A percentile compares a stretch with the other conserved stretches of the same genome.
phyloP scores from a whole-genome alignment of 2,888 invertebrate species.

The Argyresthia goedartella region DNA sequence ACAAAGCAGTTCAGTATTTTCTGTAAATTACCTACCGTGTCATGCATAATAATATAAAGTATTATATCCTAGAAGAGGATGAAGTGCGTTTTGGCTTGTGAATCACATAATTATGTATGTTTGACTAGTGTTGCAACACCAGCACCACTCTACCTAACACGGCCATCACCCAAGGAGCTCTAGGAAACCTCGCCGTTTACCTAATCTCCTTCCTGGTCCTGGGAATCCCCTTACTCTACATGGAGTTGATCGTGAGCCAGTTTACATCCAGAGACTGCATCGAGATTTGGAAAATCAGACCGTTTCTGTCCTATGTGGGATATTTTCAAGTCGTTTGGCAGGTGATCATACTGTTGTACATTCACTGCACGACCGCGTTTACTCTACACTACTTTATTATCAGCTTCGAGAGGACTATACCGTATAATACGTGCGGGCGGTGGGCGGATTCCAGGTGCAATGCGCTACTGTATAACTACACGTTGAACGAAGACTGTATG shows the following conservation, averaged over 20 bases:
- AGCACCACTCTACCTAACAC: conserved; percentile 24
- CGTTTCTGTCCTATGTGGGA: conserved; percentile 42
- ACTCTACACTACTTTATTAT: conserved; percentile 47
- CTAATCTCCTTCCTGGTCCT: conserved; percentile 24
- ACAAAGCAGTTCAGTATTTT: no score
- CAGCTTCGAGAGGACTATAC: conserved; percentile 45
- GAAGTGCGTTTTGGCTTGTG: no score
- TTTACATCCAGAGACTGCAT: conserved; percentile 49
- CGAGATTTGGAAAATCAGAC: conserved; percentile 40
- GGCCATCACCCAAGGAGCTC: conserved; percentile 28
- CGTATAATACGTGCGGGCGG: conserved; percentile 38
- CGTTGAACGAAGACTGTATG: conserved; percentile 42
- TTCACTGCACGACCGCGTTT: conserved; percentile 34
- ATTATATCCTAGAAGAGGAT: no score
- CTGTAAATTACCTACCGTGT: no score
- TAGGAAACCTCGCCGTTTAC: conserved; percentile 27
- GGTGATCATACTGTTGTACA: conserved; percentile 24
- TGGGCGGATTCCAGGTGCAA: conserved; percentile 36
- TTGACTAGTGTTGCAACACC: no score
- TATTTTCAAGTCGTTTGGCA: conserved; percentile 40
- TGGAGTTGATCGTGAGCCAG: conserved; percentile 49
- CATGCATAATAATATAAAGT: no score
- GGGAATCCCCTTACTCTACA: conserved; percentile 48
- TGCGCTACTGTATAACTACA: conserved; percentile 32
- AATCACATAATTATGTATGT: no score